Conservation (phyloP, 1,140 invertebrate species). For the Trissolcus basalis region DNA sequence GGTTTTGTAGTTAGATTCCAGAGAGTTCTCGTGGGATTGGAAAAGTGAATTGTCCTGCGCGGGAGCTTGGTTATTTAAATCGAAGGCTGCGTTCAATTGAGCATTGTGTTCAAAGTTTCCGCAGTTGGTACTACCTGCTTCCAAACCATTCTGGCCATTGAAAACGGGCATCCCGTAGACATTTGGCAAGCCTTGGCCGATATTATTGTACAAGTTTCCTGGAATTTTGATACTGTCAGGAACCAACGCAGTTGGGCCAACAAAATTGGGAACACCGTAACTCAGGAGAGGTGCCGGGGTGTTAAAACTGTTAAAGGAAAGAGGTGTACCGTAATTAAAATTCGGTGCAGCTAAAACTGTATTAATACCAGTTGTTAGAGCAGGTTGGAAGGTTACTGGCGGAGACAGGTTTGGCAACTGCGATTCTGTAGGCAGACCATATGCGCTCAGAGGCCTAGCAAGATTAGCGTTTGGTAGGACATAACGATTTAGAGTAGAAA, state of each 20-base stretch:
- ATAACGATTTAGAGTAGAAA: conserved; percentile 74
- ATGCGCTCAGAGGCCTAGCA: conserved; percentile 65
- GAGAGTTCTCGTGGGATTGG: conserved; percentile 36
- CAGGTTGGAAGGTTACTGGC: conserved; percentile 61
- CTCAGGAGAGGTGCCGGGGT: conserved; percentile 68
- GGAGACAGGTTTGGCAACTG: conserved; percentile 62
- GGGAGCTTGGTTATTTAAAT: conserved; percentile 21
- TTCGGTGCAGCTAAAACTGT: conserved; percentile 68
- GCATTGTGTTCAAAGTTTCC: conserved; percentile 32
- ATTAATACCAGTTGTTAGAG: too few relatives aligned
- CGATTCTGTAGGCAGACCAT: conserved; percentile 59
- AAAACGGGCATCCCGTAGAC: conserved; percentile 67
- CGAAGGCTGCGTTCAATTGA: conserved; percentile 26
- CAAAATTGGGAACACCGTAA: conserved; percentile 70
- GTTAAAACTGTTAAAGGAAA: conserved; percentile 70
- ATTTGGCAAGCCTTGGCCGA: conserved; percentile 55
- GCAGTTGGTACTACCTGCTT: conserved; percentile 60
- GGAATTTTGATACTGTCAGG: conserved; percentile 58
- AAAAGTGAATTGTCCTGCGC: conserved; percentile 22
- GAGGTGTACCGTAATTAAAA: conserved; percentile 70
- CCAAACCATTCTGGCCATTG: conserved; percentile 27
- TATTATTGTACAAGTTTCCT: conserved; percentile 66
- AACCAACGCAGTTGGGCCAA: conserved; percentile 64
- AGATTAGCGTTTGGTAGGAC: conserved; percentile 69
- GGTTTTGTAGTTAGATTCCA: conserved; percentile 33